Evolutionary conservation across 2,888 invertebrate genomes (phyloP), one percentile per base, ranked within the genome.

Genomic region (Eumacrocentrus americanus): DNA sequence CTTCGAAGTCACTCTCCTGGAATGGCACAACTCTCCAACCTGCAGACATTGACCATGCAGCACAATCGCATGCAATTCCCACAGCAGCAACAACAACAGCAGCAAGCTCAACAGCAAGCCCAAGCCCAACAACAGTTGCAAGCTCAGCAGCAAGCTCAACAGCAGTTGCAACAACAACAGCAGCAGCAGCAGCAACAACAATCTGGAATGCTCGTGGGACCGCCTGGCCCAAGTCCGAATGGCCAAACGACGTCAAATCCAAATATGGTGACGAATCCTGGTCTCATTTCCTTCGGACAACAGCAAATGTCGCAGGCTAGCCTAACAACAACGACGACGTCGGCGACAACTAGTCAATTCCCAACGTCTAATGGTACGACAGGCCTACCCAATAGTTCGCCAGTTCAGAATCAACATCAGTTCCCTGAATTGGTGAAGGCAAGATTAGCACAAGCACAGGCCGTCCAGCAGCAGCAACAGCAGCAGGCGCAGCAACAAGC

Each of bases 151-250:
- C 76, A 77, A 48, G n/a, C n/a, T 40, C 74, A 74, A 51, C 72
- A 77, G 52, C 81, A 71, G 58, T 76, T 76, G 53, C 75, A 77
- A 47, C 78, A 77, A 40, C 77, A 77, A 38, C 82, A 82, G 61
- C 80, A 78, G 37, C 79, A 74, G 23, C 75, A 79, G 44, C 73
- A 83, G 62, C 83, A 84, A 72, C 87, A 86, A 68, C 83, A 84
- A 51, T 87, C 86, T 71, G 84, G 82, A 25, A 81, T 84, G 70
- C 77, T 90, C 38, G 91, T 91, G 7, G 89, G 90, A 1, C 87
- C 90, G 37, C 89, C 91, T 0, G 91, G 91, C 4, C 92, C 91
- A 3, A 91, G 91, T 80, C 91, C 92, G 4, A 91, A 89, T 55
- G 86, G 88, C 68, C 84, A 84, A 48, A 82, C 86, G 47, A 83